Conservation (phyloP, 2,888 invertebrate species). For the Gymnocheta viridis region DNA sequence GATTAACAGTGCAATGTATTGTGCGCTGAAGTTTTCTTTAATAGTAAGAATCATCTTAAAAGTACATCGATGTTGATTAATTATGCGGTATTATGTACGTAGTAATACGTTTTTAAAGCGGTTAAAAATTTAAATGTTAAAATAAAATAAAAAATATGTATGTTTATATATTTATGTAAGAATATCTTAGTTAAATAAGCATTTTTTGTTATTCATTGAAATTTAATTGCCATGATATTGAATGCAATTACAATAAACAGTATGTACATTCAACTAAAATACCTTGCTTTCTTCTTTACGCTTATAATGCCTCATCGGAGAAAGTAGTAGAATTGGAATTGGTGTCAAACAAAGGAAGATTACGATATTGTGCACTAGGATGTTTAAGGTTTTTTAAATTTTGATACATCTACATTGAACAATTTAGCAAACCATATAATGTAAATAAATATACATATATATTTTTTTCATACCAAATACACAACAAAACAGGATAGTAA, state of each 20-base stretch:
- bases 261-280: conserved; percentile 72
- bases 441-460: neutral
- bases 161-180: no score
- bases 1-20: neutral
- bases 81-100: no score
- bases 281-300: conserved; percentile 74
- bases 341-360: conserved; percentile 71
- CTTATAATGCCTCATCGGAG: conserved; percentile 75
- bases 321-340: conserved; percentile 51
- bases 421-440: conserved; percentile 52
- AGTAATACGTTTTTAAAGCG: no score
- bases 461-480: conserved; percentile 30
- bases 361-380: conserved; percentile 80
- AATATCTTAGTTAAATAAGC: conserved; percentile 40
- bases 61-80: no score
- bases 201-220: conserved; percentile 13
- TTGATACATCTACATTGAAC: conserved; percentile 74
- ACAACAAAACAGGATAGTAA: conserved; percentile 25
- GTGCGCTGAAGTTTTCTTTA: neutral
- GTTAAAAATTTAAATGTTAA: no score
- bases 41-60: no score
- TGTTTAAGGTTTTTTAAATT: conserved; percentile 79
- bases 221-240: conserved; percentile 30
- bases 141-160: no score
- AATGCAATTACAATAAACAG: conserved; percentile 22